phyloP scores from a whole-genome alignment of 1,140 invertebrate species.

The Whitmania pigra region DNA sequence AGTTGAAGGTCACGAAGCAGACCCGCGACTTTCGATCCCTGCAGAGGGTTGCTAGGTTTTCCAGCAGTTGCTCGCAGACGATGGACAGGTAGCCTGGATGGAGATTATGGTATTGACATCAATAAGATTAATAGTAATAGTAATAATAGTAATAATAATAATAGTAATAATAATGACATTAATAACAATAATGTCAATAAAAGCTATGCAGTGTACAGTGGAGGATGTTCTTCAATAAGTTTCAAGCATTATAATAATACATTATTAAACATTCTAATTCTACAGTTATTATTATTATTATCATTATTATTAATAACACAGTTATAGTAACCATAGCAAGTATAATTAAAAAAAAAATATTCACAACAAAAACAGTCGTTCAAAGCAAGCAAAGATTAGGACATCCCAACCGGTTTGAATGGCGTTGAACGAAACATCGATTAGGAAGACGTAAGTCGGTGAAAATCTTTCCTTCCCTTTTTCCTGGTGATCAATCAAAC shows the following conservation, averaged over 20 bases:
- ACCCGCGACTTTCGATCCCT: conserved; percentile 82
- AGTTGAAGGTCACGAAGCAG: conserved; percentile 85
- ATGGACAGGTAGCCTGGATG: conserved; percentile 63
- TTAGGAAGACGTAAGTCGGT: conserved; percentile 84
- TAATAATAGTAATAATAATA: background rate
- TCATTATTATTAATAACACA: no score
- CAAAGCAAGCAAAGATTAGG: no score
- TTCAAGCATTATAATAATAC: no score
- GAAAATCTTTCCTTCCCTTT: conserved; percentile 35
- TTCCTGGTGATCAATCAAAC: no score
- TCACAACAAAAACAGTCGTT: background rate
- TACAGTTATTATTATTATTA: background rate
- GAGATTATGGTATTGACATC: background rate
- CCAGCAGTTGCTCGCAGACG: conserved; percentile 64
- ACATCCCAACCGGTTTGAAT: conserved; percentile 57
- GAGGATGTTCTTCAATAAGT: no score
- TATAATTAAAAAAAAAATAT: no score
- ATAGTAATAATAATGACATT: no score
- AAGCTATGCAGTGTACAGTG: no score
- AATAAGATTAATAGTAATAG: background rate
- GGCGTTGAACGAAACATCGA: conserved; percentile 83
- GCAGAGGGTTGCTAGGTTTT: conserved; percentile 73
- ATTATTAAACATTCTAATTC: background rate
- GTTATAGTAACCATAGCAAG: no score
- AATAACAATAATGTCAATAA: no score